Evolutionary conservation across 2,888 invertebrate genomes (phyloP), one percentile per base, ranked within the genome.

Genomic region (Pterostichus niger): DNA sequence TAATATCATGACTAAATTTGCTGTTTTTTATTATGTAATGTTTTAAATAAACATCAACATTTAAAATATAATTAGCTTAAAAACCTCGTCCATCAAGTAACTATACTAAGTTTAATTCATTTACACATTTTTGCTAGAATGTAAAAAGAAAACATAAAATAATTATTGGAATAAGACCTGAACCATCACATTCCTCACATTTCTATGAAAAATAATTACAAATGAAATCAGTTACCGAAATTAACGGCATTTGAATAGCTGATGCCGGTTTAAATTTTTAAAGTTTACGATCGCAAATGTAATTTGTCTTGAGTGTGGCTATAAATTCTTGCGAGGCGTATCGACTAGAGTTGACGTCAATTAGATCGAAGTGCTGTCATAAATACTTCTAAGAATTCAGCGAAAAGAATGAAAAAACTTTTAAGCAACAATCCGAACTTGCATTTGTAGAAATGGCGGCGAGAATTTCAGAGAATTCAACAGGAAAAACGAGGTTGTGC

Each of bases 331-430:
- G 15, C 46, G 56, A 11, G 77, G 13, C 31, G 56, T 33, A 17
- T 40, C 6, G n/a, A 35, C 13, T 78, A 78, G 61, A 61, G 35
- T 44, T 78, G 11, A 78, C 59, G 59, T 78, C 78, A 78, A 78
- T 78, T 78, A 78, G 78, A 78, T 78, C 61, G 44, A 59, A 61
- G 44, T 56, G 61, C 61, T 46, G 24, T 61, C 40, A 78, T 78
- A 78, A 78, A 78, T 78, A 15, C 44, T 59, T 78, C 44, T 11
- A 17, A 17, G 78, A 76, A 76, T 56, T 71, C 46, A 46, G 17
- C 46, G 17, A 52, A 75, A 75, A 24, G 52, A 75, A 52, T 75
- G 15, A 49, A 75, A 75, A 75, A 49, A 75, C n/a, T n/a, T n/a
- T n/a, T 13, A 17, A 13, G 1, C 17, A 40, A 71, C 44, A 71